Evolutionary conservation across 1,140 invertebrate genomes (phyloP).

Genomic region (Ostrea denselamellosa): DNA sequence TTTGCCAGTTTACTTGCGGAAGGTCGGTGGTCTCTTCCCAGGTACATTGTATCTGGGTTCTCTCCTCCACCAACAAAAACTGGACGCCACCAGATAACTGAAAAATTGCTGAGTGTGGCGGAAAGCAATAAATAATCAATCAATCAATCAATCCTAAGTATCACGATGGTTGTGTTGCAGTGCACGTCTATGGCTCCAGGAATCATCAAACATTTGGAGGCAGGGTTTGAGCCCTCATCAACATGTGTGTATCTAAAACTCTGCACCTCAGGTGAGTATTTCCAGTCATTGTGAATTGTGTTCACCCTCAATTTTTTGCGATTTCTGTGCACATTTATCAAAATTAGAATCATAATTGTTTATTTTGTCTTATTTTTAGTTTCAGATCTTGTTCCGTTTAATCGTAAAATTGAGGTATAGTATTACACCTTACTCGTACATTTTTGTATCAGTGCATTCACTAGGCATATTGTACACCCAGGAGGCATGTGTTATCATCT

Average conservation of each 20-base stretch:
- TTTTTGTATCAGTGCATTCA: too few species aligned
- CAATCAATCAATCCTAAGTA: too few species aligned
- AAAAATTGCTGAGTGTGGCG: too few species aligned
- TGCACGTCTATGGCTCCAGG: background rate
- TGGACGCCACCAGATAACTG: too few species aligned
- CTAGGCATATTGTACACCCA: too few species aligned
- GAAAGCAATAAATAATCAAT: too few species aligned
- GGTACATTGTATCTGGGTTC: too few species aligned
- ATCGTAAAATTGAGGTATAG: background rate
- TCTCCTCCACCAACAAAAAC: too few species aligned
- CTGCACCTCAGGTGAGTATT: background rate
- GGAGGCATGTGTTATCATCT: too few species aligned
- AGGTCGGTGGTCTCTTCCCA: too few species aligned
- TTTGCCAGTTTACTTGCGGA: too few species aligned
- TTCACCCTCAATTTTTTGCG: background rate
- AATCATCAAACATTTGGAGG: constrained; percentile 18
- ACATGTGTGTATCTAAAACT: constrained; percentile 38
- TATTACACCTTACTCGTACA: too few species aligned
- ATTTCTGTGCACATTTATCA: background rate
- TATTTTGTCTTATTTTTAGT: background rate
- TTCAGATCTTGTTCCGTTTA: background rate
- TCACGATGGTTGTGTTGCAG: background rate
- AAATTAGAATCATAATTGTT: background rate
- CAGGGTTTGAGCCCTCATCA: constrained; percentile 1
- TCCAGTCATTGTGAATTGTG: background rate